Conservation (phyloP, 2,797 vertebrate genomes). For the Chrosomus eos region DNA sequence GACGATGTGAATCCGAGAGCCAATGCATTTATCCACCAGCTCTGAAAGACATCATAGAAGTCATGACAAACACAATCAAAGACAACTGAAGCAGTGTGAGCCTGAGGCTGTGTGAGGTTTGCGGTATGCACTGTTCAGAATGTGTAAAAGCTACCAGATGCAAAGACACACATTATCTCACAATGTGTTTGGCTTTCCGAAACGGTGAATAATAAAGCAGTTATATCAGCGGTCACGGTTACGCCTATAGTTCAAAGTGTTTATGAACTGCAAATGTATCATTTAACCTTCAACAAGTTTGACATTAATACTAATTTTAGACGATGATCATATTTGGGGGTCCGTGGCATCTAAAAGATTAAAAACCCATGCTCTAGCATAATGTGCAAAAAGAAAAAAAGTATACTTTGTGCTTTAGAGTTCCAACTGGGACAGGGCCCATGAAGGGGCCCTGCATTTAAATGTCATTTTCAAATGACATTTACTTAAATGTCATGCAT, state of each 20-base stretch:
- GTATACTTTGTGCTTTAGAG: not conserved
- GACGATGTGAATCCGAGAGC: conserved; percentile 90
- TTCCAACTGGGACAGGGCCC: not conserved
- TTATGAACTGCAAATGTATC: not conserved
- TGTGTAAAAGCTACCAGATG: not conserved
- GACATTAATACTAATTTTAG: not conserved
- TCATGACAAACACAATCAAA: not conserved
- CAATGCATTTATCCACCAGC: conserved; percentile 91
- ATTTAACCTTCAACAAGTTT: not conserved
- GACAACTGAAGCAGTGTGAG: not conserved
- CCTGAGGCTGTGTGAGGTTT: not conserved
- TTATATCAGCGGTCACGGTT: not conserved
- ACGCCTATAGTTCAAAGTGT: not conserved
- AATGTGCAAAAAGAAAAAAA: not conserved
- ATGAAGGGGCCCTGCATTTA: too few relatives aligned
- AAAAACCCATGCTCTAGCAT: not conserved
- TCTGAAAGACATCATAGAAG: conserved; percentile 71
- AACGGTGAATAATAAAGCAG: not conserved
- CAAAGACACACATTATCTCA: not conserved
- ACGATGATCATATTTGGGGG: too few relatives aligned
- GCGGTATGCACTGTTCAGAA: not conserved
- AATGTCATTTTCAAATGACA: too few relatives aligned
- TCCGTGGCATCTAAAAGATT: too few relatives aligned
- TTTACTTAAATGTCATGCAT: not conserved
- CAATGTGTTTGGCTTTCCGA: not conserved